Evolutionary conservation across 2,888 invertebrate genomes (phyloP).

Genomic region (Allophyes oxyacanthae): DNA sequence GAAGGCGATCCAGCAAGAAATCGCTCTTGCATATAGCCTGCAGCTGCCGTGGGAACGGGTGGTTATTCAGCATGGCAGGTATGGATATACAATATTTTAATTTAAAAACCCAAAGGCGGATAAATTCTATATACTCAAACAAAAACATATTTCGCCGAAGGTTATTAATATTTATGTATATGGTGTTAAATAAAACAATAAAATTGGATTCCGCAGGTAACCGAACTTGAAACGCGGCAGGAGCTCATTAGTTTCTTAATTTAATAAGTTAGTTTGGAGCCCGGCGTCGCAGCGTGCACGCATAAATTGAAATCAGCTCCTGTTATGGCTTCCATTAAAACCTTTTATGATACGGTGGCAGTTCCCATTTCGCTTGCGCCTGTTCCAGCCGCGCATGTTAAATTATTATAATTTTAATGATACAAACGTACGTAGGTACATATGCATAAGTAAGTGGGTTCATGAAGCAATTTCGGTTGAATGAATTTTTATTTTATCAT

Average conservation of each 20-base stretch:
- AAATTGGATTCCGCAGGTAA: constrained; percentile 19
- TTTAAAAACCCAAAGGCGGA: too few relatives aligned
- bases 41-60: too few relatives aligned
- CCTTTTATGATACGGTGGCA: constrained; percentile 70
- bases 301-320: constrained; percentile 73
- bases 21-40: too few relatives aligned
- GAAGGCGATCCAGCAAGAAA: too few relatives aligned
- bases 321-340: constrained; percentile 72
- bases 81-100: too few relatives aligned
- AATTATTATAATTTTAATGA: constrained; percentile 68
- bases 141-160: neutral
- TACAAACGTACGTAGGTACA: constrained; percentile 28
- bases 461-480: constrained; percentile 36
- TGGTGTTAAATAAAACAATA: constrained; percentile 6
- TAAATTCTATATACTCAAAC: too few relatives aligned
- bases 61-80: too few relatives aligned
- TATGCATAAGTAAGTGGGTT: constrained; percentile 44
- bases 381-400: constrained; percentile 63
- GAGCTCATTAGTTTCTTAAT: constrained; percentile 66
- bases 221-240: constrained; percentile 40
- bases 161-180: constrained; percentile 4
- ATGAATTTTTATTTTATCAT: constrained; percentile 47
- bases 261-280: constrained; percentile 62
- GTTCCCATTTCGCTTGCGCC: constrained; percentile 61
- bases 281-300: constrained; percentile 51